Evolutionary conservation across 2,113 vertebrate genomes (phyloP).

Genomic region (Tiliqua scincoides): DNA sequence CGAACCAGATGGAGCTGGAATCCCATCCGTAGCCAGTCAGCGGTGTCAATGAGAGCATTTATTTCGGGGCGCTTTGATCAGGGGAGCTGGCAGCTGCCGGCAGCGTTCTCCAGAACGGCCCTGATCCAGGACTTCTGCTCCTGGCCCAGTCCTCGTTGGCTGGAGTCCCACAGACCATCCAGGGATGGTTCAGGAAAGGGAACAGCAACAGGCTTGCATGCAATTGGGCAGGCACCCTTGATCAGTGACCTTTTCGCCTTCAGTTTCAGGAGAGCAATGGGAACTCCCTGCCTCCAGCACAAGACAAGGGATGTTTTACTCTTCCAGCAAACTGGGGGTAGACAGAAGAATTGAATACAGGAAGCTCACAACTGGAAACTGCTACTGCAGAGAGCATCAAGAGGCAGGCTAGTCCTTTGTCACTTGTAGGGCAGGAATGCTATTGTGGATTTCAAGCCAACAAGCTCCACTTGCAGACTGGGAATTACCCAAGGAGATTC

Average conservation of each 20-base stretch:
- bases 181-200: neutral
- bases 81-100: neutral
- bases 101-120: neutral
- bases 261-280: neutral
- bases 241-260: neutral
- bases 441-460: neutral
- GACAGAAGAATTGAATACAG: neutral
- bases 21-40: neutral
- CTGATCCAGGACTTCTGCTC: neutral
- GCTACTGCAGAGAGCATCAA: neutral
- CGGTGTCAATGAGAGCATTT: neutral
- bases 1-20: conserved; percentile 4
- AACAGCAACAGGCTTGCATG: neutral
- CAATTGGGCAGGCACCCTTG: neutral
- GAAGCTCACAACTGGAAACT: neutral
- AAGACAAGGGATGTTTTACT: neutral
- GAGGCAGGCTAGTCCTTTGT: neutral
- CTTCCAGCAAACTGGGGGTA: neutral
- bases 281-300: neutral
- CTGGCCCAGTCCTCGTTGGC: neutral
- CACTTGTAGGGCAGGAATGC: neutral
- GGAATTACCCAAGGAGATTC: neutral
- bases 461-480: neutral
- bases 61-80: neutral
- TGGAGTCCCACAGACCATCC: neutral